Evolutionary conservation across 2,113 vertebrate genomes (phyloP).

Genomic region (Variabilichromis moorii): DNA sequence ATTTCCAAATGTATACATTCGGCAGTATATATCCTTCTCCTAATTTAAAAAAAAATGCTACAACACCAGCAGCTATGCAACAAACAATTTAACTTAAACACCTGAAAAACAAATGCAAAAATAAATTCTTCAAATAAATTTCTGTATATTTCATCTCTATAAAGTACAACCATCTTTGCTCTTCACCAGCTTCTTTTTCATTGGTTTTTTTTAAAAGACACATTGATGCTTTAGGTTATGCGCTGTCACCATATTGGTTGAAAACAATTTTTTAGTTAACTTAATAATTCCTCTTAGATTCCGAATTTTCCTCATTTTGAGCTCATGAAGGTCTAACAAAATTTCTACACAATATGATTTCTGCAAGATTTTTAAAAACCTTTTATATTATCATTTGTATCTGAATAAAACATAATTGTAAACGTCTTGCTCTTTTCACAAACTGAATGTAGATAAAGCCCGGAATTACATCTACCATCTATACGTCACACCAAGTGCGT

Average conservation of each 20-base stretch:
- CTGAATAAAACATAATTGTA: neutral
- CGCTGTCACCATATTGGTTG: neutral
- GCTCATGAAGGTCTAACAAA: neutral
- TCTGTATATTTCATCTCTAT: neutral
- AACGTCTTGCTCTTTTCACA: neutral
- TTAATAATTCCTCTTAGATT: neutral
- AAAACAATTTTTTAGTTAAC: fast-evolving
- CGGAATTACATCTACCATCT: neutral
- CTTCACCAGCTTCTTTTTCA: neutral
- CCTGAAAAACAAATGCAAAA: neutral
- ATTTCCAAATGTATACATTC: neutral
- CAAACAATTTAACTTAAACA: neutral
- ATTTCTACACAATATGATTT: neutral
- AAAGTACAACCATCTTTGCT: neutral
- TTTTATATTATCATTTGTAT: neutral
- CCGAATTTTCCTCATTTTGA: neutral
- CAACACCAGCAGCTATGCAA: neutral
- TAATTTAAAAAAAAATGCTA: neutral
- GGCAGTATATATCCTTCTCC: neutral
- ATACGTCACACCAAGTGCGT: neutral
- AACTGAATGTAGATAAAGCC: neutral
- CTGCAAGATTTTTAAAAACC: neutral
- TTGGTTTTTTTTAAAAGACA: neutral
- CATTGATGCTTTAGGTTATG: neutral
- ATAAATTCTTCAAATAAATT: neutral